These are phyloP conservation scores for Calcarius ornatus DNA, from an alignment of 2,113 vertebrate species.

Conservation along the genomic window DNA sequence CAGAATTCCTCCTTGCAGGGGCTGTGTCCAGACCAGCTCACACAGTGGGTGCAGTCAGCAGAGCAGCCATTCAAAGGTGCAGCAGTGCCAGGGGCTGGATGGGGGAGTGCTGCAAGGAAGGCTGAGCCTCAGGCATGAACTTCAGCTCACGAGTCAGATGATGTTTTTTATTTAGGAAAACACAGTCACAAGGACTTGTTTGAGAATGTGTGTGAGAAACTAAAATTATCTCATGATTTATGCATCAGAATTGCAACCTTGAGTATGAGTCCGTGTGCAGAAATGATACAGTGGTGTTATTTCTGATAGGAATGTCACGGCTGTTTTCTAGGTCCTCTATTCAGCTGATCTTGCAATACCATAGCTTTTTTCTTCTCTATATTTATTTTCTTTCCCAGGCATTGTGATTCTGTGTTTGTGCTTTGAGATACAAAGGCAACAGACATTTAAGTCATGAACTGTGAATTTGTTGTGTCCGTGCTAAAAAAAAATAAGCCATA, in stretches of 20 bases:
- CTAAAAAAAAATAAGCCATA: neutral
- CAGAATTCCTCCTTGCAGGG: neutral
- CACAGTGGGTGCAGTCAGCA: too few species aligned
- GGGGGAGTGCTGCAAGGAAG: neutral
- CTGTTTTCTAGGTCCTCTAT: neutral
- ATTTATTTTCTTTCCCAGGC: neutral
- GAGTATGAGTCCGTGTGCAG: neutral
- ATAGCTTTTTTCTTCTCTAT: neutral
- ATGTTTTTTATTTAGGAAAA: neutral
- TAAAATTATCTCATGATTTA: neutral
- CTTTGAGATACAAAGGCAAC: neutral
- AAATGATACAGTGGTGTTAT: neutral
- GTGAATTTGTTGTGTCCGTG: neutral
- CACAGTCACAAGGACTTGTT: neutral
- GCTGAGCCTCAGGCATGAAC: neutral
- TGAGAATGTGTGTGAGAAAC: neutral
- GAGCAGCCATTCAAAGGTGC: neutral
- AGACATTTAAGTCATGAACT: neutral
- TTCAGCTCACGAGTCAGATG: neutral
- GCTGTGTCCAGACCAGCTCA: neutral
- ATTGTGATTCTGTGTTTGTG: neutral
- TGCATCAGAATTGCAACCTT: neutral
- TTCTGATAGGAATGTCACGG: neutral
- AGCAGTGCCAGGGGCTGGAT: neutral
- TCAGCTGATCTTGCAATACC: neutral